These are phyloP conservation scores for Acrocyrtus sp. DNA, from an alignment of 2,888 invertebrate species.

Conservation along the genomic window DNA sequence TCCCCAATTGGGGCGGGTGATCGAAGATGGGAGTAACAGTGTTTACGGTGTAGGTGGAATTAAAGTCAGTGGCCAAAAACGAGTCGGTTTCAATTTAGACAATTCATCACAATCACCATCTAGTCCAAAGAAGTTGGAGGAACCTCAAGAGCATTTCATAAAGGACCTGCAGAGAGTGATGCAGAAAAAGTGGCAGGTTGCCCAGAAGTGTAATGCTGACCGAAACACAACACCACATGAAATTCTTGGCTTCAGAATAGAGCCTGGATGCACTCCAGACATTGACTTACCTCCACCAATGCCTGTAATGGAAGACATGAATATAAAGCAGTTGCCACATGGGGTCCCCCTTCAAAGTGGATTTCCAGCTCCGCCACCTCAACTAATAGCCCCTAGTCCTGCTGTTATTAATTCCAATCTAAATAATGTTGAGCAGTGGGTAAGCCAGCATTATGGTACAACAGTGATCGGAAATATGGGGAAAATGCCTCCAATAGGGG, in stretches of 20 bases:
- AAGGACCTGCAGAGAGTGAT: slow-evolving; percentile 91
- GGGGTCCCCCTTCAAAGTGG: background rate
- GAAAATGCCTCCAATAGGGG: slow-evolving; percentile 46
- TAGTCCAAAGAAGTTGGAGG: slow-evolving; percentile 64
- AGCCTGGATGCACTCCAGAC: slow-evolving; percentile 32
- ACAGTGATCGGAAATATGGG: slow-evolving; percentile 43
- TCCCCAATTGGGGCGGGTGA: background rate
- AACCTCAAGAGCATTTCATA: slow-evolving; percentile 75
- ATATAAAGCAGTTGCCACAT: slow-evolving; percentile 33
- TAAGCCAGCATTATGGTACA: slow-evolving; percentile 61
- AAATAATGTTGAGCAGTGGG: slow-evolving; percentile 61
- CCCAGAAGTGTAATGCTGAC: slow-evolving; percentile 90
- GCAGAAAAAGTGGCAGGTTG: slow-evolving; percentile 84
- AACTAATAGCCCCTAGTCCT: slow-evolving; percentile 30
- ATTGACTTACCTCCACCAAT: slow-evolving; percentile 37
- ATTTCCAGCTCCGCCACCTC: slow-evolving; percentile 19
- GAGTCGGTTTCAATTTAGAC: slow-evolving; percentile 65
- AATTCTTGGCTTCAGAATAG: slow-evolving; percentile 82
- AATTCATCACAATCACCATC: slow-evolving; percentile 76
- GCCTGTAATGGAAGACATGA: slow-evolving; percentile 41
- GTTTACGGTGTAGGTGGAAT: slow-evolving; percentile 23
- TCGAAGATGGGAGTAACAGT: background rate
- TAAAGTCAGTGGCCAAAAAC: slow-evolving; percentile 40
- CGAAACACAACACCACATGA: slow-evolving; percentile 90
- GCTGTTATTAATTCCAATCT: slow-evolving; percentile 29